Percentiles rank a stretch among this genome's conserved stretches.
Conservation (phyloP, 2,113 vertebrate species). For the Corythornis vintsioides region DNA sequence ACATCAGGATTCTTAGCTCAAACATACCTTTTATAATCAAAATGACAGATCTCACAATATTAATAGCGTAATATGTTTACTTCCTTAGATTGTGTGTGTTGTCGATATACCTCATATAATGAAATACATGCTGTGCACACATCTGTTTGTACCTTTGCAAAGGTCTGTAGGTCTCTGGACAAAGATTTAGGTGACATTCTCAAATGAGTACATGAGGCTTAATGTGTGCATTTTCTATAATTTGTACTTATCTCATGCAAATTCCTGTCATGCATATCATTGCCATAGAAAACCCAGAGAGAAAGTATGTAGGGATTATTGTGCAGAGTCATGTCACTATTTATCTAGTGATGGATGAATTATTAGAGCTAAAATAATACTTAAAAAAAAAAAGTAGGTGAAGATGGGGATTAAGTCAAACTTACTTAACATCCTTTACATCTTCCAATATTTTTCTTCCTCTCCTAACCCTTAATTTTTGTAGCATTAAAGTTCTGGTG, state of each 20-base stretch:
- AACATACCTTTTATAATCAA: background rate
- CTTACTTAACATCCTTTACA: background rate
- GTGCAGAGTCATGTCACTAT: background rate
- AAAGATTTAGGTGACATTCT: background rate
- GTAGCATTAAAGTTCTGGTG: background rate
- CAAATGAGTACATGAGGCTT: background rate
- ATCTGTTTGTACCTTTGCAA: background rate
- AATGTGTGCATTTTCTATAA: background rate
- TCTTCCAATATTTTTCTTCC: background rate
- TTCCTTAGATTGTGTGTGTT: background rate
- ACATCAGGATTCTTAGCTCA: background rate
- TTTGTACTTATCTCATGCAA: conserved; percentile 24
- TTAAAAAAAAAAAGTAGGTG: background rate
- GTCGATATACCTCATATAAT: background rate
- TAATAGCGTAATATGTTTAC: background rate
- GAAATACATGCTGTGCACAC: fast-evolving
- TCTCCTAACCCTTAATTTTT: background rate
- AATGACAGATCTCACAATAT: background rate
- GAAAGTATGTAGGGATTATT: background rate
- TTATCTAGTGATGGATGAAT: conserved; percentile 26
- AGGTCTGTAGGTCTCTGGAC: background rate
- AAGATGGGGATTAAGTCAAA: background rate
- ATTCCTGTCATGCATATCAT: conserved; percentile 18
- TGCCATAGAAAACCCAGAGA: conserved; percentile 17
- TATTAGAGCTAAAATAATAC: conserved; percentile 12